phyloP scores from a whole-genome alignment of 2,113 vertebrate genomes.

The Camelus dromedarius region DNA sequence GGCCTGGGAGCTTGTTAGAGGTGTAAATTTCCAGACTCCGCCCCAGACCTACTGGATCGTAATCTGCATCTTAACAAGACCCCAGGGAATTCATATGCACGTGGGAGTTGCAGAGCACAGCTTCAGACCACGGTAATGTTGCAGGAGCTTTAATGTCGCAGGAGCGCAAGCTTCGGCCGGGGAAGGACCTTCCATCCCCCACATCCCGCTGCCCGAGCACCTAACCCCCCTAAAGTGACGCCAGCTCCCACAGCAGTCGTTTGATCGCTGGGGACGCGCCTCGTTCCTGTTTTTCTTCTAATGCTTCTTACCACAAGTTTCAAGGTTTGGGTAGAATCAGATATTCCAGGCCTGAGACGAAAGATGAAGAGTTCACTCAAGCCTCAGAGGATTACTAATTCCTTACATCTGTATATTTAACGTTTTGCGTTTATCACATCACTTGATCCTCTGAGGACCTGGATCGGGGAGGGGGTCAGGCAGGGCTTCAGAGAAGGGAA shows the following conservation, averaged over 20 bases:
- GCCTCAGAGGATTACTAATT: not conserved
- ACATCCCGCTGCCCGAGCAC: not conserved
- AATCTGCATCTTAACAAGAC: not conserved
- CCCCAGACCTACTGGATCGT: not conserved
- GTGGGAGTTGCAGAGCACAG: not conserved
- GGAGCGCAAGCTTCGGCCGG: accelerated
- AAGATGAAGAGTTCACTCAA: not conserved
- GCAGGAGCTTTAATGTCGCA: too few species aligned
- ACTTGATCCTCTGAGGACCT: not conserved
- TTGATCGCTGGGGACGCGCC: not conserved
- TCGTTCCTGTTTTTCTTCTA: not conserved
- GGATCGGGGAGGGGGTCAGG: not conserved
- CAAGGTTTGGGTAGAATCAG: not conserved
- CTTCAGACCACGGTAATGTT: not conserved
- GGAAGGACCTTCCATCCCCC: not conserved
- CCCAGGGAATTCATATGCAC: accelerated
- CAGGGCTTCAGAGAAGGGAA: not conserved
- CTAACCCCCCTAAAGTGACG: too few species aligned
- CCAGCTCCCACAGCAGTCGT: accelerated
- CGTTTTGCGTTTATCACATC: not conserved
- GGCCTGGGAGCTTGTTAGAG: not conserved
- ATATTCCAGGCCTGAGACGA: not conserved
- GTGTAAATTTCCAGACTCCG: not conserved
- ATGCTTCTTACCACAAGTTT: not conserved
- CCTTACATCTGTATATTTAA: not conserved